Percentiles rank a stretch among this genome's conserved stretches.
These are phyloP conservation scores for Hirtodrosophila alboralis DNA, from an alignment of 2,888 invertebrate species.

Conservation along the genomic window DNA sequence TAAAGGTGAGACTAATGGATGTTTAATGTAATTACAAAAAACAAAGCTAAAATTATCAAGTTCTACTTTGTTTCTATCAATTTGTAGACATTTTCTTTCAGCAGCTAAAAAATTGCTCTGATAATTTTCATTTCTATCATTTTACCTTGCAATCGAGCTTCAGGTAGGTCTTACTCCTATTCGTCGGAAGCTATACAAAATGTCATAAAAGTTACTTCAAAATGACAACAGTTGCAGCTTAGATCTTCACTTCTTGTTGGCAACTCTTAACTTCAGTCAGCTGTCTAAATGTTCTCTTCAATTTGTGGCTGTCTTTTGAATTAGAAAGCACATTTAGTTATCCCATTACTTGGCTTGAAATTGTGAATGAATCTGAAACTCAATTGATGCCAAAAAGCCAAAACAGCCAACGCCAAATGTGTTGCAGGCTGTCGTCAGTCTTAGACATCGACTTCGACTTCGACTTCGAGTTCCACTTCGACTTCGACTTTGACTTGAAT, in stretches of 20 bases:
- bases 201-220: conserved; percentile 28
- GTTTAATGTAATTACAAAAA: too few relatives aligned
- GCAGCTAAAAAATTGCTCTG: too few relatives aligned
- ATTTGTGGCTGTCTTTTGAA: conserved; percentile 14
- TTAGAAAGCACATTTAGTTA: conserved; percentile 46
- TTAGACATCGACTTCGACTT: conserved; percentile 10
- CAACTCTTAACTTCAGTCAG: conserved; percentile 28
- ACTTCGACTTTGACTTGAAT: conserved; percentile 50
- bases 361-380: conserved; percentile 53
- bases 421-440: conserved; percentile 38
- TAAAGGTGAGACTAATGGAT: too few relatives aligned
- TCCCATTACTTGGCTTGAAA: conserved; percentile 43
- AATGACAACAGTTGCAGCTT: conserved; percentile 16
- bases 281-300: conserved; percentile 25
- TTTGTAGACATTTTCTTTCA: too few relatives aligned
- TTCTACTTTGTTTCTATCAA: too few relatives aligned
- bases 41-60: too few relatives aligned
- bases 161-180: conserved; percentile 3
- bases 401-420: conserved; percentile 32
- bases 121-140: too few relatives aligned
- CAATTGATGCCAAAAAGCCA: conserved; percentile 61
- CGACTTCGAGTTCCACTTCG: conserved; percentile 15
- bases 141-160: not conserved
- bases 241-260: too few relatives aligned
- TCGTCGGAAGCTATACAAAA: not conserved